phyloP scores from a whole-genome alignment of 2,888 invertebrate genomes.

The Eubasilissa splendida region DNA sequence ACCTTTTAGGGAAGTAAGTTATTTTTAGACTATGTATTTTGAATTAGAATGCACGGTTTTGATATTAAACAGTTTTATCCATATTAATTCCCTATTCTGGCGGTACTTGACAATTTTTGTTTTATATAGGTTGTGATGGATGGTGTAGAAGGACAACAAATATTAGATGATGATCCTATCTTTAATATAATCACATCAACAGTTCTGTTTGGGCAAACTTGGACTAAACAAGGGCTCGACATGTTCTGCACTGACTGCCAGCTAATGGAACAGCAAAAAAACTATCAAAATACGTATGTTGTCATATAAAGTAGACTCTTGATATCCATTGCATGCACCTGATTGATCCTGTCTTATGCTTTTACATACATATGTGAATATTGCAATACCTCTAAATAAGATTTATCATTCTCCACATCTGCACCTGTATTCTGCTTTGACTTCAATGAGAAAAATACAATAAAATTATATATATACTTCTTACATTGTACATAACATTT shows the following conservation, averaged over 20 bases:
- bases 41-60: constrained; percentile 29
- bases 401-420: too few species aligned
- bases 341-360: neutral
- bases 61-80: constrained; percentile 27
- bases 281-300: constrained; percentile 60
- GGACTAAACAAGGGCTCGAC: constrained; percentile 79
- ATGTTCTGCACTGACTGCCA: constrained; percentile 78
- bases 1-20: constrained; percentile 72
- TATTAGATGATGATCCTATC: constrained; percentile 77
- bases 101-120: constrained; percentile 31
- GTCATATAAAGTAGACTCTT: constrained; percentile 13
- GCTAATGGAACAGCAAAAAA: constrained; percentile 72
- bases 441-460: too few species aligned
- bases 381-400: neutral
- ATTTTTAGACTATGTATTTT: constrained; percentile 51
- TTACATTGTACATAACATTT: too few species aligned
- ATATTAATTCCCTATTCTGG: constrained; percentile 33
- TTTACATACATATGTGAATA: neutral
- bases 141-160: constrained; percentile 60
- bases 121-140: constrained; percentile 54
- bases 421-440: too few species aligned
- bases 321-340: constrained; percentile 12
- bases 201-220: constrained; percentile 76
- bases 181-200: constrained; percentile 85
- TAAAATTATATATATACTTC: too few species aligned